Base-by-base conservation (phyloP, 2,888 invertebrate genomes). In the Agapetus fuscipes region DNA sequence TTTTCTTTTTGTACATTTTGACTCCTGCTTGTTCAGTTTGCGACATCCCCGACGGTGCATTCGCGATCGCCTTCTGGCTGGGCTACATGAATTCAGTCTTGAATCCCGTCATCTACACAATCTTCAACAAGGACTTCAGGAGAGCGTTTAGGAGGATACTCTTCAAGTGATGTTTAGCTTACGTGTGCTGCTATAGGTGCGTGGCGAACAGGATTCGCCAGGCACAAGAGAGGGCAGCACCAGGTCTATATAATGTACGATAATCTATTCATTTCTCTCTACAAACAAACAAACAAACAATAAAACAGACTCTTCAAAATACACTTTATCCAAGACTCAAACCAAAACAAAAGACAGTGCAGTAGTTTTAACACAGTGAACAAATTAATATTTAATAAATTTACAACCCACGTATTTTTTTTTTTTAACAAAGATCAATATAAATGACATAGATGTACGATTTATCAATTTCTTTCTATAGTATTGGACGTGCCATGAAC, bases 101-200 rank as follows among this genome's bases (percentile, higher is more conserved):
- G 37, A 95, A 95, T 66, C 94, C 94, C 45, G 88, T 87, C 55
- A 94, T 94, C 55, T 95, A 95, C 65, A 95, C 94, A 43, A 91
- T 95, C 57, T 95, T 95, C 68, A 95, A 95, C 68, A 89, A 94
- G 73, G 95, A 96, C 74, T 96, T 96, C 68, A 79, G 94, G 52
- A 77, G 90, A 56, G 95, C 95, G 47, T 96, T 96, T 63, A 78
- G 93, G 51, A 80, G 93, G 63, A 94, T 96, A 68, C 74, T 96
- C 64, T 94, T 90, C 68, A 93, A 91, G 81, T 90, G 84, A 88
- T 83, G 81, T 82, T 82, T 83, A 71, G 79, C 81, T 57, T 82
- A 82, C 70, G 80, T 83, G 80, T 83, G 82, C 76, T 83, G 83
- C 70, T 83, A 83, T 60, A 66, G 76, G 60, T 83, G 82, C 69